These are phyloP conservation scores for Aix galericulata DNA, from an alignment of 2,113 vertebrate genomes.

Conservation along the genomic window DNA sequence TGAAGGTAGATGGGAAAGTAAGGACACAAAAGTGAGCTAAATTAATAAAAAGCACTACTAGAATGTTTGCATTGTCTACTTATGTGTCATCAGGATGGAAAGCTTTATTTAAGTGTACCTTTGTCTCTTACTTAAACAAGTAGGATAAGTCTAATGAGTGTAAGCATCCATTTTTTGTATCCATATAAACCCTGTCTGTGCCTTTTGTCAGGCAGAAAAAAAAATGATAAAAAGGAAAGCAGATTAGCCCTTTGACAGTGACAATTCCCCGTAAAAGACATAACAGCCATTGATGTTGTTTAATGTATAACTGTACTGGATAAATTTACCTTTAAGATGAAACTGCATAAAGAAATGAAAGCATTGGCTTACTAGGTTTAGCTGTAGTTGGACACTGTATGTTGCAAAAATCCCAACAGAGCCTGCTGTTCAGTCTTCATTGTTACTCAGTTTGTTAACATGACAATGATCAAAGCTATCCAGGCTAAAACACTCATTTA, in stretches of 20 bases:
- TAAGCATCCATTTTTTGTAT: conserved; percentile 33
- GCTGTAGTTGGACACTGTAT: conserved; percentile 14
- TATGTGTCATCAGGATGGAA: conserved; percentile 56
- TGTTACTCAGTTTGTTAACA: conserved; percentile 75
- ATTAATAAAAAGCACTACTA: conserved; percentile 64
- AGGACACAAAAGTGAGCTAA: conserved; percentile 41
- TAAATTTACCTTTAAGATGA: conserved; percentile 58
- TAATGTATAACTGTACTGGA: conserved; percentile 29
- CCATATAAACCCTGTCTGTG: background rate
- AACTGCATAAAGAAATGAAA: conserved; percentile 35
- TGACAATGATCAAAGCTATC: conserved; percentile 62
- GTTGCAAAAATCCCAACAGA: conserved; percentile 42
- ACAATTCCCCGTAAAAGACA: conserved; percentile 33
- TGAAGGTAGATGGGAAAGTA: conserved; percentile 29
- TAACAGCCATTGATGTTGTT: conserved; percentile 23
- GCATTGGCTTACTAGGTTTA: conserved; percentile 18
- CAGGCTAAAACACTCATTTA: conserved; percentile 66
- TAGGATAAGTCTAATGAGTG: conserved; percentile 55
- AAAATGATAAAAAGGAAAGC: conserved; percentile 51
- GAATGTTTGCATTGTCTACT: conserved; percentile 48
- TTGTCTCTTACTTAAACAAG: conserved; percentile 61
- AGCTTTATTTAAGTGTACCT: conserved; percentile 48
- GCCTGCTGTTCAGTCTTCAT: conserved; percentile 37
- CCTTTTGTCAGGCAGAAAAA: conserved; percentile 54
- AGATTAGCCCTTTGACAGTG: conserved; percentile 54